Evolutionary conservation across 2,888 invertebrate species (phyloP).

Genomic region (Autographa pulchrina): DNA sequence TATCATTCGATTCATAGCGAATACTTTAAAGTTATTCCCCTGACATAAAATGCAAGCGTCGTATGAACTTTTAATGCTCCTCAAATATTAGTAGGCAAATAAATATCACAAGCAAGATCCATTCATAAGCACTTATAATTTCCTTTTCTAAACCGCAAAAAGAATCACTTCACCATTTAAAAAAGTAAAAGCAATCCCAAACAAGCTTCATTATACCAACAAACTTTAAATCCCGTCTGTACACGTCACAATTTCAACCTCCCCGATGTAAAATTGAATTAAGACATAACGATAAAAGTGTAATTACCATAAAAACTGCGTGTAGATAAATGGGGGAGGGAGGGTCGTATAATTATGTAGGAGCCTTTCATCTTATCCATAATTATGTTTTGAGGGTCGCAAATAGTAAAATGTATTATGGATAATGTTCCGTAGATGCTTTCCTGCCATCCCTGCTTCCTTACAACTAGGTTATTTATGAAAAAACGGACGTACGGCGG

Average conservation of each 20-base stretch:
- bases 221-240: constrained; percentile 30
- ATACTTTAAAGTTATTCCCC: too few species aligned
- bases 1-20: too few species aligned
- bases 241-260: constrained; percentile 50
- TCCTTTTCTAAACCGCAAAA: neutral
- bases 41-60: too few species aligned
- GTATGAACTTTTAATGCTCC: too few species aligned
- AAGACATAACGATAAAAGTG: constrained; percentile 81
- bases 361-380: constrained; percentile 75
- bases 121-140: too few species aligned
- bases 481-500: constrained; percentile 25
- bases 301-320: constrained; percentile 86
- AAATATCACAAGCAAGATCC: too few species aligned
- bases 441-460: neutral
- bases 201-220: neutral
- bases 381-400: constrained; percentile 68
- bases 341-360: constrained; percentile 61
- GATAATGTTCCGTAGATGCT: constrained; percentile 42
- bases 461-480: constrained; percentile 18
- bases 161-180: neutral
- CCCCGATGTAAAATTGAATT: constrained; percentile 78
- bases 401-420: constrained; percentile 58
- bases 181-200: neutral
- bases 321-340: constrained; percentile 67
- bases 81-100: too few species aligned